Evolutionary conservation across 2,113 vertebrate genomes (phyloP).

Genomic region (Coptodon bakossiorum): DNA sequence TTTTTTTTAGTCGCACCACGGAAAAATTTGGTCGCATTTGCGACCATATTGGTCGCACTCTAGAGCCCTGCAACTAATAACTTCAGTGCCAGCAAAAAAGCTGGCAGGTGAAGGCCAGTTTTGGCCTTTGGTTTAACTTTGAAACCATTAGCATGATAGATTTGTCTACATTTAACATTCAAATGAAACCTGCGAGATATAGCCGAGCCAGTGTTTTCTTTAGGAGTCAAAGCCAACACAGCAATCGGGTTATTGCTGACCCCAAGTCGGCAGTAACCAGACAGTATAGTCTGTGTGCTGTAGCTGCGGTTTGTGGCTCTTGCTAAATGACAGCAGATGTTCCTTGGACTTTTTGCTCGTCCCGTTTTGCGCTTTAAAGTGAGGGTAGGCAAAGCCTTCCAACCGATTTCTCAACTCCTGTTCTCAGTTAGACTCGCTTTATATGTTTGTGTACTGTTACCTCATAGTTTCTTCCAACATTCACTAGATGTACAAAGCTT

Average conservation of each 20-base stretch:
- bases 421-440: not conserved
- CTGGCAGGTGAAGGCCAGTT: not conserved
- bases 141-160: not conserved
- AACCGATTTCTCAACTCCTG: not conserved
- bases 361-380: not conserved
- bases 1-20: no score
- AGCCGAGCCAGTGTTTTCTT: not conserved
- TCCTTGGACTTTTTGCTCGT: not conserved
- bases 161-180: conserved; percentile 38
- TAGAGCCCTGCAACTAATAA: not conserved
- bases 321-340: conserved; percentile 39
- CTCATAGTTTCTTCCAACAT: not conserved
- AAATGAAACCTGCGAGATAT: conserved; percentile 6
- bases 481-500: not conserved
- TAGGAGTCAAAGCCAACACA: not conserved
- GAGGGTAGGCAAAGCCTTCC: not conserved
- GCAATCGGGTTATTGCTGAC: not conserved
- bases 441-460: not conserved
- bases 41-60: no score
- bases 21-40: no score
- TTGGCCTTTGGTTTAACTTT: not conserved
- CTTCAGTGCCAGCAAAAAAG: not conserved
- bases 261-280: not conserved
- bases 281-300: not conserved
- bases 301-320: conserved; percentile 25